Conservation (phyloP, 2,888 invertebrate genomes). For the Nysson spinosus region DNA sequence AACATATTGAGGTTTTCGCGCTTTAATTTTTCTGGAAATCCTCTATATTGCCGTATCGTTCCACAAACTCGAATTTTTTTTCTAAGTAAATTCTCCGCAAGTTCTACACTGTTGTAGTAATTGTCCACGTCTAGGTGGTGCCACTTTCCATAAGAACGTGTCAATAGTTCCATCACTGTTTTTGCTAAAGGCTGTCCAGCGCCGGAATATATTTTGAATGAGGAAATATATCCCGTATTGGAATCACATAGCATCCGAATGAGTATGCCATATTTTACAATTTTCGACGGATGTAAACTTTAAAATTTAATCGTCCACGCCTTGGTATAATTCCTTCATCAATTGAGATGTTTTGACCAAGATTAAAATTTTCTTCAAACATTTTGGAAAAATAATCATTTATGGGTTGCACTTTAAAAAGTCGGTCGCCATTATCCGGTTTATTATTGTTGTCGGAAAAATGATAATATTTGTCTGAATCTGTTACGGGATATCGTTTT, state of each 20-base stretch:
- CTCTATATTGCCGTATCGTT: slow-evolving; percentile 23
- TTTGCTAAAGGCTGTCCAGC: background rate
- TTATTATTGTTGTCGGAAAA: slow-evolving; percentile 14
- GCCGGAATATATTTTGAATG: slow-evolving; percentile 14
- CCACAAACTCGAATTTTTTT: slow-evolving; percentile 35
- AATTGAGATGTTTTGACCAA: slow-evolving; percentile 29
- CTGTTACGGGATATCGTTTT: slow-evolving; percentile 19
- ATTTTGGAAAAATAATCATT: slow-evolving; percentile 36
- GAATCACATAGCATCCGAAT: slow-evolving; percentile 31
- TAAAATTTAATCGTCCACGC: slow-evolving; percentile 27
- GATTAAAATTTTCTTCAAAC: slow-evolving; percentile 36
- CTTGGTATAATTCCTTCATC: slow-evolving; percentile 38
- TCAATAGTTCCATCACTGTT: slow-evolving; percentile 8
- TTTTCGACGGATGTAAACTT: slow-evolving; percentile 24
- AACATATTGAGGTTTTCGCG: slow-evolving; percentile 10
- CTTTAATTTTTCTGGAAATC: slow-evolving; percentile 17
- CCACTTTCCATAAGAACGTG: slow-evolving; percentile 21
- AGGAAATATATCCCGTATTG: slow-evolving; percentile 30
- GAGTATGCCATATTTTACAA: slow-evolving; percentile 38
- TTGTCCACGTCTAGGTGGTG: slow-evolving; percentile 27
- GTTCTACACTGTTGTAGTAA: slow-evolving; percentile 18
- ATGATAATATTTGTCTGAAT: slow-evolving; percentile 18
- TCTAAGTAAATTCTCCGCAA: slow-evolving; percentile 10
- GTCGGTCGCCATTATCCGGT: slow-evolving; percentile 14
- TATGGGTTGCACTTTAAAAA: slow-evolving; percentile 24